Evolutionary conservation across 2,113 vertebrate species (phyloP).

Genomic region (Calyptommatus sinebrachiatus): DNA sequence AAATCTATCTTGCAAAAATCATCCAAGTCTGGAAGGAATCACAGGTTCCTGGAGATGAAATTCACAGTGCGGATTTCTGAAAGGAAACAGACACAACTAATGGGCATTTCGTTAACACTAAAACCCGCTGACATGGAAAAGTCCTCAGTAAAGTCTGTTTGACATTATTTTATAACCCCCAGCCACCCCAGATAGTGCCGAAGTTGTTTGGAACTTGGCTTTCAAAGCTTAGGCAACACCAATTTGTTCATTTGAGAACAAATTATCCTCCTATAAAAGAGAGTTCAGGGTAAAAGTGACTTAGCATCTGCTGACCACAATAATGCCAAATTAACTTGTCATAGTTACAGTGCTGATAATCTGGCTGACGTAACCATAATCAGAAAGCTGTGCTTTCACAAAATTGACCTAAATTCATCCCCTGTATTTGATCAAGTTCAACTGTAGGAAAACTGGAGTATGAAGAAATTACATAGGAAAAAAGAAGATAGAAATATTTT

Average conservation of each 20-base stretch:
- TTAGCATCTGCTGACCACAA: slow-evolving; percentile 29
- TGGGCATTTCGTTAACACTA: not conserved
- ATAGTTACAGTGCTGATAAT: slow-evolving; percentile 29
- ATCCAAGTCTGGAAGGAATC: not conserved
- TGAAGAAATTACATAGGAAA: not conserved
- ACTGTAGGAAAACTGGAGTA: not conserved
- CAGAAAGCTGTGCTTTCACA: not conserved
- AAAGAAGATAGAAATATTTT: too few relatives aligned
- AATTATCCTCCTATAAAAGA: not conserved
- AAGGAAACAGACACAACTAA: not conserved
- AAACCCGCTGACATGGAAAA: not conserved
- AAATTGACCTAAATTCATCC: slow-evolving; percentile 10
- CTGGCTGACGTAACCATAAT: not conserved
- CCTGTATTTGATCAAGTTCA: slow-evolving; percentile 8
- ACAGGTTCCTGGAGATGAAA: not conserved
- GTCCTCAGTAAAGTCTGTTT: not conserved
- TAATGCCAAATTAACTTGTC: slow-evolving; percentile 33
- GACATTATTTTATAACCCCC: not conserved
- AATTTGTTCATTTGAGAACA: not conserved
- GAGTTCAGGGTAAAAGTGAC: slow-evolving; percentile 13
- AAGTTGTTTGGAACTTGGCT: not conserved
- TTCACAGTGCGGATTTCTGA: not conserved
- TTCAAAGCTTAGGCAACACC: not conserved
- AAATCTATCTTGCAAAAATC: not conserved
- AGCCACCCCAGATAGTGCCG: too few relatives aligned